A percentile compares a stretch with the other conserved stretches of the same genome.
These are phyloP conservation scores for Etheostoma nigrum DNA, from an alignment of 2,797 vertebrate genomes.

Conservation along the genomic window DNA sequence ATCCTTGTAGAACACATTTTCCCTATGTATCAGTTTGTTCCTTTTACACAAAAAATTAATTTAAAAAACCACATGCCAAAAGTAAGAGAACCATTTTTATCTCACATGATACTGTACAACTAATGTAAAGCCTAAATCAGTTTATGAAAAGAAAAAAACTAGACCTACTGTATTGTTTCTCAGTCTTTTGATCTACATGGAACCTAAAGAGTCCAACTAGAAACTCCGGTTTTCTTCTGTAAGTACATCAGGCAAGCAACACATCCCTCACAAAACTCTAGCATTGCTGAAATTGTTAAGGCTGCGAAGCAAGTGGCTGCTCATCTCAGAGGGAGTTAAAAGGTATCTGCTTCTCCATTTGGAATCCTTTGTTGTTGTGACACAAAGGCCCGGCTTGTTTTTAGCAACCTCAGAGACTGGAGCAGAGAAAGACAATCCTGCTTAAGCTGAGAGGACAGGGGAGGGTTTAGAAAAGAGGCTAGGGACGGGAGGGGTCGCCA, in stretches of 20 bases:
- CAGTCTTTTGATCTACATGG: neutral
- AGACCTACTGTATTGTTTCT: no score
- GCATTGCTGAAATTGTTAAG: slow-evolving; percentile 36
- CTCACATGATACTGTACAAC: no score
- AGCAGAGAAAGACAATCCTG: slow-evolving; percentile 66
- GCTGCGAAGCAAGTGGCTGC: slow-evolving; percentile 37
- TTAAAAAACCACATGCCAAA: no score
- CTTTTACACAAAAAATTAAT: no score
- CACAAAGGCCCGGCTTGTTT: slow-evolving; percentile 64
- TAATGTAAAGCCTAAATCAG: no score
- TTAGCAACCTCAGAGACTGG: slow-evolving; percentile 54
- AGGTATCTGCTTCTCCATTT: slow-evolving; percentile 43
- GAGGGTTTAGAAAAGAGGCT: slow-evolving; percentile 62
- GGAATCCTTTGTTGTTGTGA: slow-evolving; percentile 68
- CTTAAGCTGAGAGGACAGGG: slow-evolving; percentile 60
- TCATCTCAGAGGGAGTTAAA: slow-evolving; percentile 51
- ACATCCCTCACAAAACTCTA: neutral
- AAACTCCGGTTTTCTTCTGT: neutral
- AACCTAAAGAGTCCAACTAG: neutral
- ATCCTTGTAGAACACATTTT: no score
- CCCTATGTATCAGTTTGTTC: no score
- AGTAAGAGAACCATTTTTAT: no score
- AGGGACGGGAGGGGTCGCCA: slow-evolving; percentile 39
- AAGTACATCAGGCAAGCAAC: neutral
- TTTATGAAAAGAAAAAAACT: no score